Conservation (phyloP, 2,888 invertebrate genomes). For the Leptothorax acervorum region DNA sequence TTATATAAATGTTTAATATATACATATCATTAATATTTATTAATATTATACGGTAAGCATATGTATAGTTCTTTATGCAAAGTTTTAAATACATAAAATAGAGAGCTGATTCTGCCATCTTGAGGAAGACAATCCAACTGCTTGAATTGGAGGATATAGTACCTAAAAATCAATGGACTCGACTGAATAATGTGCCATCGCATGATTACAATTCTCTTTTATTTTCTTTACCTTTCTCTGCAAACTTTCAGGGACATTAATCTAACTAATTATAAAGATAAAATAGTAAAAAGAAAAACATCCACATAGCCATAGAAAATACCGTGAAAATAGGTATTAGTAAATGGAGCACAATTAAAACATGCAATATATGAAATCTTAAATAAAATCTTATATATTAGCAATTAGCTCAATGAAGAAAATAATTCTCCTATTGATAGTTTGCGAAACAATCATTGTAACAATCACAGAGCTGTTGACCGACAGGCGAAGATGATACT, state of each 20-base stretch:
- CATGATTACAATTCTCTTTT: not conserved
- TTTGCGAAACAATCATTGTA: slow-evolving; percentile 15
- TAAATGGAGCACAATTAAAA: not conserved
- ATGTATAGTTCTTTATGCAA: not conserved
- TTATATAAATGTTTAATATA: not conserved
- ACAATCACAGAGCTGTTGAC: not conserved
- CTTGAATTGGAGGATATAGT: slow-evolving; percentile 49
- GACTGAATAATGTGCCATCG: slow-evolving; percentile 49
- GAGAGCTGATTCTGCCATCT: slow-evolving; percentile 72
- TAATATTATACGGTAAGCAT: not conserved
- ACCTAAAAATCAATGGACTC: slow-evolving; percentile 74
- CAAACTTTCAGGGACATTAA: not conserved
- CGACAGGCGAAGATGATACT: slow-evolving; percentile 56
- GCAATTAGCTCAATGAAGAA: not conserved
- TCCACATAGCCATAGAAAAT: not conserved
- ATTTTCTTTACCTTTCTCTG: not conserved
- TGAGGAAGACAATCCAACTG: slow-evolving; percentile 65
- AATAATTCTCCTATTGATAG: not conserved
- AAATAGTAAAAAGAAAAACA: not conserved
- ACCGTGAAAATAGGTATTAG: not conserved
- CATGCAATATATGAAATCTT: not conserved
- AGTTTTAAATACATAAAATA: slow-evolving; percentile 12
- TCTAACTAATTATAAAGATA: not conserved
- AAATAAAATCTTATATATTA: not conserved
- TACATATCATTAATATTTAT: not conserved